Evolutionary conservation across 2,797 vertebrate genomes (phyloP).

Genomic region (Pelobates cultripes): DNA sequence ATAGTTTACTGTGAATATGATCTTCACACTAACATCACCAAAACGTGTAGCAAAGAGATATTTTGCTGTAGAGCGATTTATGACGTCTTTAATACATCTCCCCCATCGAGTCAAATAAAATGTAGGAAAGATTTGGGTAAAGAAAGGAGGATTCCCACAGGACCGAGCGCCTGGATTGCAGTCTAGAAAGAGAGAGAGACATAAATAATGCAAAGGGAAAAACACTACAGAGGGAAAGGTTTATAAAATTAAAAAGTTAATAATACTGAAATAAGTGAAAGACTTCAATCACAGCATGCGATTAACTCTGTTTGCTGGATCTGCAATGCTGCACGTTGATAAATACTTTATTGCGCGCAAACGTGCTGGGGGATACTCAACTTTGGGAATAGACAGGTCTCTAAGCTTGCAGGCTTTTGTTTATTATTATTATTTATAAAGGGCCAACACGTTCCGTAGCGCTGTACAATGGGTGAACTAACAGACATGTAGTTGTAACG

Average conservation of each 20-base stretch:
- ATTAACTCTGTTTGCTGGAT: neutral
- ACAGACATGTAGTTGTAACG: too few relatives aligned
- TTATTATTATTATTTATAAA: too few relatives aligned
- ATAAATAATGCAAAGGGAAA: conserved; percentile 18
- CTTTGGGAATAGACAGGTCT: too few relatives aligned
- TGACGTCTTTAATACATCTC: neutral
- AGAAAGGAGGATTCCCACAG: neutral
- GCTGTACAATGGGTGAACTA: too few relatives aligned
- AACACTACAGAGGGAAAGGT: neutral
- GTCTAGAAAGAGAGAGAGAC: neutral
- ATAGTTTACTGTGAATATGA: too few relatives aligned
- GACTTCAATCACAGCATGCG: neutral
- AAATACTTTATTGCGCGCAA: neutral
- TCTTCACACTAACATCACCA: neutral
- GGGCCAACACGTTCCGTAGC: too few relatives aligned
- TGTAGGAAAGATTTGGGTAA: neutral
- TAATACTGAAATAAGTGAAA: neutral
- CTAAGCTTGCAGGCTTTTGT: too few relatives aligned
- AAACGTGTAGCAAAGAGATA: neutral
- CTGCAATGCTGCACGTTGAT: neutral
- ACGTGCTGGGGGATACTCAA: too few relatives aligned
- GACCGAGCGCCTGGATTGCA: conserved; percentile 7
- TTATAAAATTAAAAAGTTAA: neutral
- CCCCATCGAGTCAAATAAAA: neutral
- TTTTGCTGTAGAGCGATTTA: neutral